Evolutionary conservation across 2,888 invertebrate species (phyloP), one percentile per base, ranked within the genome.

Genomic region (Heteromyza rotundicornis): DNA sequence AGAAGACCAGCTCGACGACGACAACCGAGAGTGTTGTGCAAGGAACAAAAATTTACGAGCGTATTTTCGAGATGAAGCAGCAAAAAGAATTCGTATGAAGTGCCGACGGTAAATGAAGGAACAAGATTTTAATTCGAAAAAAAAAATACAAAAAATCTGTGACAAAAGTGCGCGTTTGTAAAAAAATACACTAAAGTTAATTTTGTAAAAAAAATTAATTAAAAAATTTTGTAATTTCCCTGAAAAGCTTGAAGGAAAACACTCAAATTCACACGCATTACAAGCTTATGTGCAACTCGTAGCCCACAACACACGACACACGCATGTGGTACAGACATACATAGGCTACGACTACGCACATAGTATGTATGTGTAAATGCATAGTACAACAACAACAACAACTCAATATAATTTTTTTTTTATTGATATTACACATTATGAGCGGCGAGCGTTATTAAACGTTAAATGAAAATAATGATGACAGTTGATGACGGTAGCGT

Each of bases 401-500:
- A 60, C 56, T 55, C 47, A 49, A 47, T 55, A 47, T 5, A 44
- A 44, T 44, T 44, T 17, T 44, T 44, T 44, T 44, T 54, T 54
- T 32, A 62, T 63, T 59, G 59, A 52, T 63, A 63, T 63, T 63
- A 59, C 59, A 59, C 36, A 65, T 68, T 67, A 70, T 70, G 70
- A 70, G 68, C 67, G 66, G 62, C 64, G 61, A 68, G 64, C 67
- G 67, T 70, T 71, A 70, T 69, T 71, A 70, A 67, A 68, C 68
- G 63, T 66, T 69, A 70, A 69, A 66, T 63, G 70, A 67, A 70
- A 64, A 65, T 66, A 68, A 70, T 70, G 72, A 71, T 73, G 75
- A 75, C 74, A 76, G 74, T 75, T 73, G 72, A 71, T 74, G 71
- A 72, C 72, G 70, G 69, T 67, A 70, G 69, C 70, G 72, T 70